Evolutionary conservation across 1,140 invertebrate genomes (phyloP).

Genomic region (Drosophila guanche): DNA sequence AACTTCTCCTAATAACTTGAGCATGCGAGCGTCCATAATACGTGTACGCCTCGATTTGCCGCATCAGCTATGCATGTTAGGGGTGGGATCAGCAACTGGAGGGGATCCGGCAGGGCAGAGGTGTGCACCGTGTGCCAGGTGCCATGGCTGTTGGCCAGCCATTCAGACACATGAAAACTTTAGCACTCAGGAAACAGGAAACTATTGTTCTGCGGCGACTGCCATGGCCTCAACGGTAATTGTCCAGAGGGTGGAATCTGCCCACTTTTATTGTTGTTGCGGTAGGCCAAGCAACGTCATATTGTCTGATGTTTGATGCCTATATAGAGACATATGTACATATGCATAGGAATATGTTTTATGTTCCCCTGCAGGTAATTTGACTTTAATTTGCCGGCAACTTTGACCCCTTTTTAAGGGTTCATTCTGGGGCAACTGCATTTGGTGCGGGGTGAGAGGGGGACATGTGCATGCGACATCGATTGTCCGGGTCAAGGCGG

Average conservation of each 20-base stretch:
- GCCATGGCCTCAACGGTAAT: constrained; percentile 49
- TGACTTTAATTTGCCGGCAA: constrained; percentile 42
- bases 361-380: constrained; percentile 49
- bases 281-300: constrained; percentile 45
- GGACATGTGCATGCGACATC: constrained; percentile 25
- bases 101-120: too few species aligned
- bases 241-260: constrained; percentile 29
- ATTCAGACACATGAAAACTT: constrained; percentile 58
- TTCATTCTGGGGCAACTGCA: constrained; percentile 3
- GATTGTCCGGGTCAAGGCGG: constrained; percentile 23
- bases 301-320: constrained; percentile 55
- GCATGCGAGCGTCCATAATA: constrained; percentile 29
- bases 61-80: background rate
- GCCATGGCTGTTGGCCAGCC: background rate
- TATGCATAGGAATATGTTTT: constrained; percentile 4
- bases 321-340: constrained; percentile 18
- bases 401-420: constrained; percentile 37
- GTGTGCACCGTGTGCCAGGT: too few species aligned
- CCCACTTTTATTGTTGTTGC: constrained; percentile 33
- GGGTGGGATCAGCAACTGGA: background rate
- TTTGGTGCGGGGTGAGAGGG: background rate
- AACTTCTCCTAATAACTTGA: constrained; percentile 14
- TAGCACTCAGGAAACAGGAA: constrained; percentile 65
- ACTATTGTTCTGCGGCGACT: constrained; percentile 60
- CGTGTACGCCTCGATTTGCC: constrained; percentile 12